Conservation (phyloP, 2,888 invertebrate species). For the Drosophila imparisetae region DNA sequence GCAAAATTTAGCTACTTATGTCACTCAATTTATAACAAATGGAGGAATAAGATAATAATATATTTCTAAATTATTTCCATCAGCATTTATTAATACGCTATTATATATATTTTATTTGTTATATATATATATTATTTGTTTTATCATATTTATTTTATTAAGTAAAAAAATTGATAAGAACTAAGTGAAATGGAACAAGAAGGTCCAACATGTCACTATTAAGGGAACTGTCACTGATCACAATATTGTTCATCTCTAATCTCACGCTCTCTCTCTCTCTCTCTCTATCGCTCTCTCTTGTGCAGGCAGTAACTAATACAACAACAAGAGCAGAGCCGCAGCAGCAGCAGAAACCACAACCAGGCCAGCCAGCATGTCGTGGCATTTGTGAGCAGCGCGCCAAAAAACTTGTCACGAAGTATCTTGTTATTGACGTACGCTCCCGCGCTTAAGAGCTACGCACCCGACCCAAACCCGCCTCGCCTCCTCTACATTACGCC, state of each 20-base stretch:
- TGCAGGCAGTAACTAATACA: slow-evolving; percentile 51
- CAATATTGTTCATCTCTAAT: slow-evolving; percentile 38
- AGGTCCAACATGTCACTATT: not conserved
- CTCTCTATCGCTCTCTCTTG: slow-evolving; percentile 26
- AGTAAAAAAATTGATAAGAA: not conserved
- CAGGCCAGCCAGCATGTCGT: slow-evolving; percentile 66
- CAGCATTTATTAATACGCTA: not conserved
- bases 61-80: not conserved
- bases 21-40: not conserved
- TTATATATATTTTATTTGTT: not conserved
- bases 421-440: slow-evolving; percentile 58
- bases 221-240: slow-evolving; percentile 13
- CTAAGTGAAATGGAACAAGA: not conserved
- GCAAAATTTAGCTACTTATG: not conserved
- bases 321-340: slow-evolving; percentile 29
- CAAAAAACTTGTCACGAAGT: slow-evolving; percentile 64
- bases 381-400: slow-evolving; percentile 65
- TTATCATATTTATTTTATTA: not conserved
- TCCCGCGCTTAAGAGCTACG: slow-evolving; percentile 31
- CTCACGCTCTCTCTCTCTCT: slow-evolving; percentile 17
- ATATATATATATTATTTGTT: not conserved
- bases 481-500: not conserved
- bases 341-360: slow-evolving; percentile 51
- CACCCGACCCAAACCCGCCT: slow-evolving; percentile 13
- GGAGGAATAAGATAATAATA: not conserved